These are phyloP conservation scores for Trematocara nigrifrons DNA, from an alignment of 2,113 vertebrate genomes.

Conservation along the genomic window DNA sequence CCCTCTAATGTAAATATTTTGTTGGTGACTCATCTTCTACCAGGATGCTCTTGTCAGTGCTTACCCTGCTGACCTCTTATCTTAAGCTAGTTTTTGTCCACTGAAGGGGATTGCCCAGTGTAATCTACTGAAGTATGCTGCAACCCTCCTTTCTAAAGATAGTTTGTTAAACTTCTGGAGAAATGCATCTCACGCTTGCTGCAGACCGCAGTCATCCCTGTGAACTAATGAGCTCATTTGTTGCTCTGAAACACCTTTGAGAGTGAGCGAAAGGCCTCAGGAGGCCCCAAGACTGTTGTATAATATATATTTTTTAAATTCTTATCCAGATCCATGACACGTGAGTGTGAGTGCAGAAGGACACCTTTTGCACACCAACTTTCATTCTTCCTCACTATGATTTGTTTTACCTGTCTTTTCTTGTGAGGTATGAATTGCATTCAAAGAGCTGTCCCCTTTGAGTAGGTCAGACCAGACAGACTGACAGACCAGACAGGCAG, in stretches of 20 bases:
- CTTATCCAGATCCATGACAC: background rate
- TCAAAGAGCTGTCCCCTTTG: background rate
- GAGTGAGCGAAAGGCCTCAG: background rate
- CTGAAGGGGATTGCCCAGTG: background rate
- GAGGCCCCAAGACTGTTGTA: background rate
- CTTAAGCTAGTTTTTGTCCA: background rate
- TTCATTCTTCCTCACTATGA: background rate
- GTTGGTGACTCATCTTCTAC: background rate
- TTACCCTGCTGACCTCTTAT: background rate
- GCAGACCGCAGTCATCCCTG: conserved; percentile 9
- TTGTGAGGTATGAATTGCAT: conserved; percentile 19
- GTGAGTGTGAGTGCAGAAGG: background rate
- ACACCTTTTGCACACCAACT: background rate
- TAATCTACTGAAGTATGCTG: conserved; percentile 32
- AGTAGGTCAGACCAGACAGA: conserved; percentile 40
- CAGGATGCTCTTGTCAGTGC: background rate
- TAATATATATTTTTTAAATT: background rate
- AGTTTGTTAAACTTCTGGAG: conserved; percentile 37
- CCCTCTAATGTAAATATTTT: background rate
- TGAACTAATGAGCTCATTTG: conserved; percentile 30
- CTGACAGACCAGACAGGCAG: conserved; percentile 50
- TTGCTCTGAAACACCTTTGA: background rate
- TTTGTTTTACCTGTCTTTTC: conserved; percentile 18
- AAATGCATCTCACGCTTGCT: conserved; percentile 26
- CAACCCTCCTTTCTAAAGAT: conserved; percentile 48